Base-by-base conservation (phyloP, 2,797 vertebrate species). In the Erethizon dorsatum region DNA sequence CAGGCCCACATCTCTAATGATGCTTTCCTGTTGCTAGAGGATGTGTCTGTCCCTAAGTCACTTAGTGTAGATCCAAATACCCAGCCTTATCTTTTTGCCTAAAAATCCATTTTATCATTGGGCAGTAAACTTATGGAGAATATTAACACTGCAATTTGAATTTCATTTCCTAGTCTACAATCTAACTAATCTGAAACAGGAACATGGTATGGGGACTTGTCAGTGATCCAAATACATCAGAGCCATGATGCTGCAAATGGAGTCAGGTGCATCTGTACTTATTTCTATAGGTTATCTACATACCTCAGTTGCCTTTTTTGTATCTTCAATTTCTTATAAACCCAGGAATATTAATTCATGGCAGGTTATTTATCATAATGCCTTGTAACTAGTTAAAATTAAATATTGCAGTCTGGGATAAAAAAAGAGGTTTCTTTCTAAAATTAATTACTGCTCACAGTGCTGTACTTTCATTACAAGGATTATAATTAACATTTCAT, bases 401-500 rank as follows among this genome's bases (percentile, higher is more conserved):
- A 73, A 78, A 91, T 80, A 47, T 52, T 61, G 6, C 6, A 84
- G 20, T 94, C n/a, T 15, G 28, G 31, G n/a, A 69, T 91, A 69
- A 18, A 86, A 88, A 92, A 88, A 45, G 20, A 1, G 0, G 1
- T 54, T 88, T 79, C 57, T 84, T 50, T 91, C 84, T 65, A 18
- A 63, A 83, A 63, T 54, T 84, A n/a, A 33, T 54, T 37, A 92
- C 10, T 26, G 56, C 31, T 89, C 12, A 15, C 28, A 28, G 15
- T 41, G 18, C 31, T 65, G 2, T 57, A 31, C 73, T 96, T 96
- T 59, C 77, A 33, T 90, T 86, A 87, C 33, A 73, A 65, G 24
- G 7, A 41, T 90, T 91, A 69, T 88, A 94, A 83, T 88, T 96
- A 90, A 56, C 28, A 90, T 79, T 78, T 95, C 31, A 63, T 14